A percentile compares a stretch with the other conserved stretches of the same genome.
Evolutionary conservation across 2,797 vertebrate genomes (phyloP).

Genomic region (Spinibarbus caldwelli): DNA sequence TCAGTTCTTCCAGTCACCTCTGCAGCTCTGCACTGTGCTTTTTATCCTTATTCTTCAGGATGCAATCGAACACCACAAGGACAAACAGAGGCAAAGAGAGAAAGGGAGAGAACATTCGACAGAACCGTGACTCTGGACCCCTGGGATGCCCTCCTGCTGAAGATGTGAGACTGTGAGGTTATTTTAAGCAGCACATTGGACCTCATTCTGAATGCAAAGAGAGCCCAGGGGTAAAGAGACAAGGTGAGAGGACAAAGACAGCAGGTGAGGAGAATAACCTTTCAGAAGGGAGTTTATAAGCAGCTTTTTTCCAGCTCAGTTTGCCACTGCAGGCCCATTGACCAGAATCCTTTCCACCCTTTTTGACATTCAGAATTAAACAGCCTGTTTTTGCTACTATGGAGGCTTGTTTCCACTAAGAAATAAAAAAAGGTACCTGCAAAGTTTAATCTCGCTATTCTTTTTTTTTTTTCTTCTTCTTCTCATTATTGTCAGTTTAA

Average conservation of each 20-base stretch:
- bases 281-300: slow-evolving; percentile 4
- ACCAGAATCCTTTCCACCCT: neutral
- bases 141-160: slow-evolving; percentile 14
- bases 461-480: too few species aligned
- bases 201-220: slow-evolving; percentile 20
- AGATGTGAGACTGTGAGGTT: slow-evolving; percentile 6
- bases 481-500: neutral
- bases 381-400: neutral
- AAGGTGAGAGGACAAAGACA: slow-evolving; percentile 2
- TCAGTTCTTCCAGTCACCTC: neutral
- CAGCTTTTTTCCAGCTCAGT: neutral
- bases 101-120: slow-evolving; percentile 14
- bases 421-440: neutral
- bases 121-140: slow-evolving; percentile 21
- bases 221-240: neutral
- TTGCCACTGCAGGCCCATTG: neutral
- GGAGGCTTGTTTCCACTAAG: neutral
- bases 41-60: neutral
- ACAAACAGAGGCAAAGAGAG: neutral
- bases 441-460: neutral
- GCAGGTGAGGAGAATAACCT: neutral
- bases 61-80: slow-evolving; percentile 10
- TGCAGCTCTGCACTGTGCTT: neutral
- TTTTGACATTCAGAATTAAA: neutral
- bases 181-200: slow-evolving; percentile 16